Evolutionary conservation across 2,797 vertebrate genomes (phyloP).

Genomic region (Linurgus olivaceus): DNA sequence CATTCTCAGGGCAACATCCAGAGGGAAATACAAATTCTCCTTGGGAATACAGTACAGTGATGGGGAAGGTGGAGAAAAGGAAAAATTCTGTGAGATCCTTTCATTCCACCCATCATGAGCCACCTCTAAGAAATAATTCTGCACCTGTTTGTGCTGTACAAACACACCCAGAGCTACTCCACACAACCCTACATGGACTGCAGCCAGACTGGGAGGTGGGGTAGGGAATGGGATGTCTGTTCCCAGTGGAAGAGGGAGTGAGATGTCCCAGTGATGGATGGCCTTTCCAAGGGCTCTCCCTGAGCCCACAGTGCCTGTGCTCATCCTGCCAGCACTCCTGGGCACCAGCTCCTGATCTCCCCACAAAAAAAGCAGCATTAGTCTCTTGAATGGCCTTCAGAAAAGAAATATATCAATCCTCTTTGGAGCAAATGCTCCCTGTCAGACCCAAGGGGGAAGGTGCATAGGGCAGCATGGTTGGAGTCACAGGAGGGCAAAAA

Average conservation of each 20-base stretch:
- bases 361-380: not conserved
- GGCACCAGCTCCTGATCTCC: not conserved
- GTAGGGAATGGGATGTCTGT: rapidly evolving
- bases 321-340: not conserved
- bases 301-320: not conserved
- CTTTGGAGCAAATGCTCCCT: not conserved
- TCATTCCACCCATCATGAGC: not conserved
- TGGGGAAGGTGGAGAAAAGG: rapidly evolving
- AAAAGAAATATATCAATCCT: not conserved
- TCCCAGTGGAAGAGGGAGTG: not conserved
- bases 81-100: not conserved
- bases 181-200: rapidly evolving
- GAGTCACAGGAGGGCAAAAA: not conserved
- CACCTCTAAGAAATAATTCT: not conserved
- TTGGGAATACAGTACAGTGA: rapidly evolving
- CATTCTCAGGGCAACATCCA: not conserved
- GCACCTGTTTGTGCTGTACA: not conserved
- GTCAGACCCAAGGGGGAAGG: not conserved
- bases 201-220: not conserved
- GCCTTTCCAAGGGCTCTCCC: not conserved
- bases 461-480: rapidly evolving
- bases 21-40: not conserved
- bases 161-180: not conserved
- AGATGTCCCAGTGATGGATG: not conserved
- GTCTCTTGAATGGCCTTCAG: not conserved